Conservation (phyloP, 1,140 invertebrate genomes). For the Trypoxylus dichotomus region DNA sequence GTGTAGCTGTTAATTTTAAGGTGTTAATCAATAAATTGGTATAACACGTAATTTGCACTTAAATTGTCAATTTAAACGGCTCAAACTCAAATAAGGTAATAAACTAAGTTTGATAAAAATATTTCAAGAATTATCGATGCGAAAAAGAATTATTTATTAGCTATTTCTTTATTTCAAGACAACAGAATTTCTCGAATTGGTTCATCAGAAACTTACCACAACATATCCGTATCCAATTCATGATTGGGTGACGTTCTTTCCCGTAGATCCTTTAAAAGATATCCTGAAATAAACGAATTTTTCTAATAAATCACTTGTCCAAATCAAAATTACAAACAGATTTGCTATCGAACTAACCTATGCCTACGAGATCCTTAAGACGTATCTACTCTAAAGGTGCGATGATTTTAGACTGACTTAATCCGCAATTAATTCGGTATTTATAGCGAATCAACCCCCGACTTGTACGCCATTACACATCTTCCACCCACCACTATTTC, state of each 20-base stretch:
- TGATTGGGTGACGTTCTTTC: not conserved
- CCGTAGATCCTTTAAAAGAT: not conserved
- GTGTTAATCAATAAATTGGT: too few relatives aligned
- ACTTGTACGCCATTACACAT: not conserved
- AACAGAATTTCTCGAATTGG: not conserved
- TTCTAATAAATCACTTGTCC: not conserved
- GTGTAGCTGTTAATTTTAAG: too few relatives aligned
- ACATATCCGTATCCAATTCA: slow-evolving; percentile 6
- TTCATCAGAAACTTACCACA: not conserved
- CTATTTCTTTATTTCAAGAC: too few relatives aligned
- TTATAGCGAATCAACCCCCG: slow-evolving; percentile 5
- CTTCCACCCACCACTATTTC: not conserved
- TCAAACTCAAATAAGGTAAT: too few relatives aligned
- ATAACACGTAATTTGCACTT: too few relatives aligned
- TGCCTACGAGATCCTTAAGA: not conserved
- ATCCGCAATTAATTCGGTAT: not conserved
- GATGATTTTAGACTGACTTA: slow-evolving; percentile 5
- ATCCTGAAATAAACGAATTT: not conserved
- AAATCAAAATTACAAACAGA: not conserved
- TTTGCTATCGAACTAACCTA: not conserved
- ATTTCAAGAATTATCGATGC: not conserved
- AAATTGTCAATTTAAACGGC: too few relatives aligned
- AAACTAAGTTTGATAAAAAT: too few relatives aligned
- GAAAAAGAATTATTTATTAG: too few relatives aligned
- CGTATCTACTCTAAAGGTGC: not conserved